Evolutionary conservation across 2,113 vertebrate species (phyloP), one percentile per base, ranked within the genome.

Genomic region (Machaerirhynchus nigripectus): DNA sequence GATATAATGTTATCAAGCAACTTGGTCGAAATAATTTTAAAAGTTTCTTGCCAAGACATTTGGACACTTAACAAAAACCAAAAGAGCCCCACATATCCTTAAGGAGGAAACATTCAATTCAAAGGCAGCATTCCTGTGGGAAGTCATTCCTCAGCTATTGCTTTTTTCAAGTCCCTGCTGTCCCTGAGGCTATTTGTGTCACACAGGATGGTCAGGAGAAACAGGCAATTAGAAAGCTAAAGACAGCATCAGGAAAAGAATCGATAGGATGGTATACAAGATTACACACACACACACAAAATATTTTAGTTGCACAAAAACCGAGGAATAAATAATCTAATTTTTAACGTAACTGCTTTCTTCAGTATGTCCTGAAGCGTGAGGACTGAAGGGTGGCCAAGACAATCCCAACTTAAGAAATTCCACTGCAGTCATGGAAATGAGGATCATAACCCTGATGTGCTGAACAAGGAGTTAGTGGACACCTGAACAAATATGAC

Each of bases 251-350:
- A 60, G 56, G 37, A 35, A 40, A 8, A 82, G 56, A 44, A 80
- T 31, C 2, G 0, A 68, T 52, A 22, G 0, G 9, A 60, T 3
- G 7, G 27, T 1, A 30, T 4, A 6, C 17, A 23, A 2, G 12
- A 75, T n/a, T 37, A 23, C 15, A 60, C 15, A 22, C 15, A 60
- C 15, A 22, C 11, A 15, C 3, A 1, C 13, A 22, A 13, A 47
- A 74, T 7, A 6, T 26, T 35, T 52, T 3, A 53, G 9, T 2
- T 52, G 15, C 31, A 53, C 0, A 1, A 67, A 89, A 84, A 14
- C 0, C 21, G 52, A 70, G 31, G 17, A 37, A 44, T 9, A 73
- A 70, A 42, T 57, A 20, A 80, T 56, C 76, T 24, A 2, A 27
- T 44, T 76, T 95, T 49, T 68, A 67, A 64, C 0, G 0, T 11